Evolutionary conservation across 2,113 vertebrate genomes (phyloP).

Genomic region (Neopipo cinnamomea): DNA sequence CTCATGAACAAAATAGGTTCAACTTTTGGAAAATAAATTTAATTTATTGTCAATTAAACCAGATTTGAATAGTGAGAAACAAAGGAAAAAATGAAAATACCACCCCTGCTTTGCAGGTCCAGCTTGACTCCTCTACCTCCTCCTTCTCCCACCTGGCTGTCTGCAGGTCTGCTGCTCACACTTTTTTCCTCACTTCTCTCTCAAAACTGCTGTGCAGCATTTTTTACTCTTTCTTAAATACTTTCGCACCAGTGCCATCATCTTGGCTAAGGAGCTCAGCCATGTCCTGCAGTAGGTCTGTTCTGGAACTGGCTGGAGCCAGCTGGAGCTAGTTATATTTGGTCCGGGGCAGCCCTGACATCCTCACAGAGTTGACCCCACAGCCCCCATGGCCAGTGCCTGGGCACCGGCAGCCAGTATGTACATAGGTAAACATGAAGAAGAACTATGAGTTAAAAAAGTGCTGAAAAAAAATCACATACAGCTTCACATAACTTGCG

Average conservation of each 20-base stretch:
- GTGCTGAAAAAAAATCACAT: background rate
- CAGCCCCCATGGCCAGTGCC: accelerated
- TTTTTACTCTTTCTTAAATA: background rate
- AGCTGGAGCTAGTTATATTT: accelerated
- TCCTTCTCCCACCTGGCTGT: background rate
- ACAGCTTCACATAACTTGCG: background rate
- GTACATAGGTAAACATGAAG: too few species aligned
- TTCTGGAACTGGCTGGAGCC: background rate
- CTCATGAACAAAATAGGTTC: background rate
- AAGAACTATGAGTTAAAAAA: background rate
- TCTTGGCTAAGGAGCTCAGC: background rate
- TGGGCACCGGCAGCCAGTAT: accelerated
- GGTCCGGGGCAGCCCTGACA: background rate
- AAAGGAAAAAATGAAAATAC: background rate
- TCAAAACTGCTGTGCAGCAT: accelerated
- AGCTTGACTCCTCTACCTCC: background rate
- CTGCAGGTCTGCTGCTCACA: background rate
- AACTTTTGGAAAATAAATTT: background rate
- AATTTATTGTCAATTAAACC: background rate
- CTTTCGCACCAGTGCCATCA: accelerated
- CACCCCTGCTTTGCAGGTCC: background rate
- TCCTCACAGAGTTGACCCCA: accelerated
- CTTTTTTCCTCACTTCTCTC: background rate
- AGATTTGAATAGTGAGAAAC: background rate
- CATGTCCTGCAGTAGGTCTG: background rate